Base-by-base conservation (phyloP, 2,888 invertebrate species). In the Agonopterix heracliana region DNA sequence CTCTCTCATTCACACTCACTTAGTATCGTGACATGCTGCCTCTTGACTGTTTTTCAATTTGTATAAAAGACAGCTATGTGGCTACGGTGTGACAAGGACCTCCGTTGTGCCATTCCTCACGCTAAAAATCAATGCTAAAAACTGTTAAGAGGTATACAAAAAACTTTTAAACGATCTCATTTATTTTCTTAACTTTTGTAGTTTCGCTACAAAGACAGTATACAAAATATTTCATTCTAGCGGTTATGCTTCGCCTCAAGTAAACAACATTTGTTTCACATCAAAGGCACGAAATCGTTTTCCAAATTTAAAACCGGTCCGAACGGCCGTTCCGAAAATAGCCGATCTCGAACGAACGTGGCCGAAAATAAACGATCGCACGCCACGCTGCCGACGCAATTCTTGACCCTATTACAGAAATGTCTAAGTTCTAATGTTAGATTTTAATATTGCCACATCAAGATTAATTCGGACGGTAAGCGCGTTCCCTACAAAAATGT, bases 391-490 rank as follows among this genome's bases (percentile, higher is more conserved):
- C 72, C 72, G 68, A 82, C 85, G 85, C 71, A 86, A 81, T 77
- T 78, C 76, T 78, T 86, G 86, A 86, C 85, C 86, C 84, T 84
- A 85, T 83, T 86, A 72, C 83, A 77, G 71, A 81, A 77, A 78
- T 74, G 74, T 76, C 71, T 70, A 75, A 57, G 59, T 68, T 70
- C 72, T 75, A 75, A 65, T 65, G 53, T 66, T 76, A 72, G 70
- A 66, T 54, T 56, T 53, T 54, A 59, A 53, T 60, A 60, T 57
- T 50, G 53, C 57, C 63, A 64, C 52, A 35, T 45, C 11, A 38
- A 38, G 11, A 11, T 38, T 38, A 4, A 38, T 11, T 38, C 38
- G 38, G 38, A 38, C 38, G 11, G n/a, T 38, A 5, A 26, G 26
- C 7, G 26, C 7, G 26, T 26, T 26, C 26, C 26, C 26, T 26